Conservation (phyloP, 64 coral and sea anemone species). For the Anthopleura sola region DNA sequence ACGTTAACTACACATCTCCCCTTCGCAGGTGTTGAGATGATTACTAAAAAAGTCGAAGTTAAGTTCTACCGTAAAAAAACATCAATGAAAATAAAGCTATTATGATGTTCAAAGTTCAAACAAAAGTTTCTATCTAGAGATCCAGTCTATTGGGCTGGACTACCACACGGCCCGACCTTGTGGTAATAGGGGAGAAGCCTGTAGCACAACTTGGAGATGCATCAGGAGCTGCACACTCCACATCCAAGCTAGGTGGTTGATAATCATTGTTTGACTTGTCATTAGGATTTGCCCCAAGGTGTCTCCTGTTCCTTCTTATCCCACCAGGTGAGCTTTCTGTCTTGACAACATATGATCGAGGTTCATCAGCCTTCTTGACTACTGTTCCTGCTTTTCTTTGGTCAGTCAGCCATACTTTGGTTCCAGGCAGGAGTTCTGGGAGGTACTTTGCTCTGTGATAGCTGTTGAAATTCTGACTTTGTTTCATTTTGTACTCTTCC, state of each 20-base stretch:
- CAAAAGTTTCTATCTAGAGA: neutral
- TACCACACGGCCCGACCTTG: slow-evolving; percentile 6
- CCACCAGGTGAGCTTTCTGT: slow-evolving; percentile 20
- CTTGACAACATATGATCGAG: slow-evolving; percentile 24
- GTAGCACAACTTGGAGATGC: neutral
- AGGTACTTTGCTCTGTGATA: slow-evolving; percentile 1
- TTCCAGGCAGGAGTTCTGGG: neutral
- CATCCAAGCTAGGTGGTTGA: too few species aligned
- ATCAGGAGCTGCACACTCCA: too few species aligned
- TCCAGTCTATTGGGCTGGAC: slow-evolving; percentile 12
- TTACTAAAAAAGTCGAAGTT: too few species aligned
- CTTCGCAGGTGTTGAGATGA: too few species aligned
- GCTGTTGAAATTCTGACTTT: neutral
- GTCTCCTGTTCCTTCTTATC: slow-evolving; percentile 19
- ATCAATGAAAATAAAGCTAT: too few species aligned
- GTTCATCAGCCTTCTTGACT: neutral
- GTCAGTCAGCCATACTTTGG: slow-evolving; percentile 24
- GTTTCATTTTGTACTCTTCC: slow-evolving; percentile 14
- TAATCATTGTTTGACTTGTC: too few species aligned
- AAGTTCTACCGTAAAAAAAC: too few species aligned
- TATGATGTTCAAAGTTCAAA: too few species aligned
- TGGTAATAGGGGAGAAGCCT: neutral
- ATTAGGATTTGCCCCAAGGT: neutral
- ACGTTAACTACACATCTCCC: too few species aligned
- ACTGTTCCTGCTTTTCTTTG: neutral